A percentile compares a stretch with the other conserved stretches of the same genome.
Evolutionary conservation across 2,797 vertebrate species (phyloP).

Genomic region (Macropus fuliginosus): DNA sequence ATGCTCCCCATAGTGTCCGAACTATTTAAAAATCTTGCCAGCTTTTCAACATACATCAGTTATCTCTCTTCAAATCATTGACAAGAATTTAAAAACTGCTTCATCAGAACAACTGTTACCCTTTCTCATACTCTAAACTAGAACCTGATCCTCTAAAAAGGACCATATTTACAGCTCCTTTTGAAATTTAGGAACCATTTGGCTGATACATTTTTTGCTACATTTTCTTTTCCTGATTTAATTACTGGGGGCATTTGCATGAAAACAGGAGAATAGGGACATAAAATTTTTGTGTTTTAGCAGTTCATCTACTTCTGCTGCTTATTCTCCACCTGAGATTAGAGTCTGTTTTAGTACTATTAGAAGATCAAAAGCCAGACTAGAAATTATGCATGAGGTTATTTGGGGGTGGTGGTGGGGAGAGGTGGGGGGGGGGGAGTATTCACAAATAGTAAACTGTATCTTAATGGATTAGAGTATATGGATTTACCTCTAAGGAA

Average conservation of each 20-base stretch:
- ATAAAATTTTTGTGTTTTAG: slow-evolving; percentile 69
- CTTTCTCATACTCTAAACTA: slow-evolving; percentile 83
- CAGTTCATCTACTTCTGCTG: slow-evolving; percentile 71
- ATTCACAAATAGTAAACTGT: slow-evolving; percentile 39
- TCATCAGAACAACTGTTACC: slow-evolving; percentile 88
- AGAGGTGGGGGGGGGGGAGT: slow-evolving; percentile 58
- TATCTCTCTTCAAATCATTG: slow-evolving; percentile 85
- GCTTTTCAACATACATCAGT: slow-evolving; percentile 85
- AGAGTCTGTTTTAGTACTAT: slow-evolving; percentile 57
- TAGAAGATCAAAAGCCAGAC: slow-evolving; percentile 42
- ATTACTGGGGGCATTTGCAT: slow-evolving; percentile 75
- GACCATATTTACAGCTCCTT: slow-evolving; percentile 79
- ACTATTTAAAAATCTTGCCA: slow-evolving; percentile 86
- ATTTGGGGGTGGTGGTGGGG: neutral
- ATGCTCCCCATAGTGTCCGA: slow-evolving; percentile 82
- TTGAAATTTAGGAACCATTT: slow-evolving; percentile 74
- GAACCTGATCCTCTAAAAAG: slow-evolving; percentile 83
- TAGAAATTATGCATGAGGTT: slow-evolving; percentile 50
- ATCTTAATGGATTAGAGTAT: slow-evolving; percentile 1
- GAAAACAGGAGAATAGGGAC: slow-evolving; percentile 64
- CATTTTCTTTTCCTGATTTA: slow-evolving; percentile 75
- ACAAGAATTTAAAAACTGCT: slow-evolving; percentile 87
- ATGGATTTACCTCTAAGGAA: slow-evolving; percentile 48
- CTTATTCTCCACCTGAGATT: slow-evolving; percentile 72
- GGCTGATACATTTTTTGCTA: slow-evolving; percentile 79